Conservation (phyloP, 2,113 vertebrate genomes). For the Burhinus oedicnemus region DNA sequence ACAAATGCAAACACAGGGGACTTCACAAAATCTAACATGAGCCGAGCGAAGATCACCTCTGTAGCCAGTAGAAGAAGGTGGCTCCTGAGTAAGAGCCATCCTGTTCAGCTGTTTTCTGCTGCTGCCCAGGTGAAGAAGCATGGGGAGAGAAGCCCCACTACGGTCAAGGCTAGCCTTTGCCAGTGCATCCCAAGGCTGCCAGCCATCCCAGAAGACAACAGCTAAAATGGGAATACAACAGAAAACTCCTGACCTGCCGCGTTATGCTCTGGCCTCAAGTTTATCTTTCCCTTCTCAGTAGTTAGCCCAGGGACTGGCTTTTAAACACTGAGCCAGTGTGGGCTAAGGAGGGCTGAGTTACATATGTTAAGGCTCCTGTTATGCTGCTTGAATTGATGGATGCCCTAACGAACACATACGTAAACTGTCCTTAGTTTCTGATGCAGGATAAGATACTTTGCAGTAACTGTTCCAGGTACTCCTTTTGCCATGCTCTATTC, state of each 20-base stretch:
- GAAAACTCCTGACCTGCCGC: background rate
- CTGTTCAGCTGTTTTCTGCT: background rate
- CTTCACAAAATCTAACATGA: background rate
- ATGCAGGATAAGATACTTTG: background rate
- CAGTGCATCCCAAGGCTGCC: background rate
- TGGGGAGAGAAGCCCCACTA: background rate
- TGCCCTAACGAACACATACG: background rate
- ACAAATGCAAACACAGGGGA: background rate
- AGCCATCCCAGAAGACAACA: background rate
- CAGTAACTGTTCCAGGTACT: background rate
- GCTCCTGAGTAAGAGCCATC: background rate
- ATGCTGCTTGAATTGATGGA: background rate
- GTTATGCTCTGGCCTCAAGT: background rate
- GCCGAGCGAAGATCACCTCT: background rate
- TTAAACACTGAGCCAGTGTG: background rate
- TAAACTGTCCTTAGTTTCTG: background rate
- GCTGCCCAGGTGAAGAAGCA: background rate
- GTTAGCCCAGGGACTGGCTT: background rate
- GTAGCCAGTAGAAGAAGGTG: fast-evolving
- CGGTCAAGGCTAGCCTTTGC: background rate
- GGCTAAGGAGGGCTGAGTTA: background rate
- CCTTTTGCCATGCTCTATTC: background rate
- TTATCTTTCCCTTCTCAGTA: background rate
- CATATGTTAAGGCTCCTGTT: background rate
- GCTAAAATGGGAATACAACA: background rate